Base-by-base conservation (phyloP, 92 coral and sea anemone genomes). In the Muricea muricata region DNA sequence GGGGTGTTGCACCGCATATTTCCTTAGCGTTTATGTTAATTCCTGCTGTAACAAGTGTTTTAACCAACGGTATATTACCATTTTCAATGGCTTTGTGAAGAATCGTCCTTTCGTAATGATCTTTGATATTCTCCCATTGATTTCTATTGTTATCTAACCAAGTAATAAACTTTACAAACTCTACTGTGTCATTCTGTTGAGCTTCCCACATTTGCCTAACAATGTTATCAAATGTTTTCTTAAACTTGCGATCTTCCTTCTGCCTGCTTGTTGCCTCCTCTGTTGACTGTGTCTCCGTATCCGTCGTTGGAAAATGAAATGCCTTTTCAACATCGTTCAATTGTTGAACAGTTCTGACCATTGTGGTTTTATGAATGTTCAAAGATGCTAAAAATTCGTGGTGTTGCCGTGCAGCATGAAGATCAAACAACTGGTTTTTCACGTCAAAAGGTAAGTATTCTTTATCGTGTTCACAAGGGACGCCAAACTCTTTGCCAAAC, bases 1-100 rank as follows among this genome's bases (percentile, higher is more conserved):
- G 79, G 29, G 91, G 81, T 25, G 88, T 83, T 65, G 88, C 91
- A 83, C 88, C 88, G 78, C 91, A 87, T 61, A 21, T 73, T 75
- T 83, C 88, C 68, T 83, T 88, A 32, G 84, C 87, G 83, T 82
- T 87, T 6, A 76, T 65, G 41, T 87, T 50, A 32, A 82, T 67
- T 23, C 87, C 84, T 45, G 80, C 87, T 52, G 29, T 68, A 26
- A 87, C 28, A 28, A 81, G 68, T 12, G 84, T 63, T 42, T 61
- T 70, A 0, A 47, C 85, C 78, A 86, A 40, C 5, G 77, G 56
- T 56, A 67, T 45, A 47, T 79, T 86, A 52, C 73, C 90, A 58
- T 86, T 88, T 37, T 88, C 76, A 28, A 83, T 88, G 15, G 88
- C 91, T 46, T 52, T 68, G 68, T 88, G 89, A 6, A 90, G 91